phyloP scores from a whole-genome alignment of 37 sponge, comb jelly and placozoan genomes.

The Lycopodina hypogea region DNA sequence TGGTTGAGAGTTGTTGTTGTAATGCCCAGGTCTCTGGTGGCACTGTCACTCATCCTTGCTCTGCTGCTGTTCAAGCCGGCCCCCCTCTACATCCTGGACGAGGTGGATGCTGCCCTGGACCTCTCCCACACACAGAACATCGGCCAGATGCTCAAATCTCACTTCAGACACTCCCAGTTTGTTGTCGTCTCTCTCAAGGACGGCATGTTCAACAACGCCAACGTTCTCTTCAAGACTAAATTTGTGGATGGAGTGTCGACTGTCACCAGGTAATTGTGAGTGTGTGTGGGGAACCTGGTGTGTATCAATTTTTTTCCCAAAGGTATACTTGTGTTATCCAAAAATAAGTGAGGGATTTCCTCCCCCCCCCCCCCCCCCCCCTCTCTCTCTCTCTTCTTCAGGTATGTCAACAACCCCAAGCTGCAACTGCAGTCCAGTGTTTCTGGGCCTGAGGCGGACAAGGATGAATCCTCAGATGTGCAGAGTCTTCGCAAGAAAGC shows the following conservation, averaged over 20 bases:
- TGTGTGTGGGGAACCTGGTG: too few species aligned
- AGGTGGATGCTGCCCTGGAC: slow-evolving; percentile 97
- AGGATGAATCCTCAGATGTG: too few species aligned
- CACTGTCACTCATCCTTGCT: slow-evolving; percentile 95
- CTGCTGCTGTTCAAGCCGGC: slow-evolving; percentile 99
- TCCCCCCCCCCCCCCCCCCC: too few species aligned
- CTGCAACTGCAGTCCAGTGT: too few species aligned
- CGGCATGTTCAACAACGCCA: slow-evolving; percentile 99
- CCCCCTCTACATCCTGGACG: slow-evolving; percentile 98
- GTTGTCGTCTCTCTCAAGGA: slow-evolving; percentile 98
- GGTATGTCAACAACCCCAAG: too few species aligned
- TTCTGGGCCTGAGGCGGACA: too few species aligned
- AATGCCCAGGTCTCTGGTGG: slow-evolving; percentile 88
- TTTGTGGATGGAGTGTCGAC: slow-evolving; percentile 98
- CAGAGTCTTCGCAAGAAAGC: too few species aligned
- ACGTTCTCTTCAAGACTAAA: slow-evolving; percentile 96
- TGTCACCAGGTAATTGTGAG: slow-evolving; percentile 63
- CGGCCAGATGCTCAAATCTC: slow-evolving; percentile 93
- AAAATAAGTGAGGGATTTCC: too few species aligned
- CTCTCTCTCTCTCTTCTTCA: too few species aligned
- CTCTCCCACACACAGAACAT: slow-evolving; percentile 99
- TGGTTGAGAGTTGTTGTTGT: too few species aligned
- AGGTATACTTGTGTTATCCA: too few species aligned
- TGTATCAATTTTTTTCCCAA: too few species aligned
- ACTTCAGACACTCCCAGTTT: slow-evolving; percentile 96